These are phyloP conservation scores for Porites cylindrica DNA, from an alignment of 92 coral and sea anemone species.

Conservation along the genomic window DNA sequence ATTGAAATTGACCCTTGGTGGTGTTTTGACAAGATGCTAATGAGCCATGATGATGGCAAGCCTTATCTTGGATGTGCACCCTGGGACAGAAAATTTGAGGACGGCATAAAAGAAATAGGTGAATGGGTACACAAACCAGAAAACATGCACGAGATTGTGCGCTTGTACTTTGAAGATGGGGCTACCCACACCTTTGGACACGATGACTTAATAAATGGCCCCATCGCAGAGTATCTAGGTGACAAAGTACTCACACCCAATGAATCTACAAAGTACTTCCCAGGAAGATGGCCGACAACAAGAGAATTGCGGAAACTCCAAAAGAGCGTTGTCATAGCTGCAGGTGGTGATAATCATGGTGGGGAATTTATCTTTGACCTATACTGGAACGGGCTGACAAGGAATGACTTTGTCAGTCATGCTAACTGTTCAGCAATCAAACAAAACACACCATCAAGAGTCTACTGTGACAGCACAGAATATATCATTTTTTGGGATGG, in stretches of 20 bases:
- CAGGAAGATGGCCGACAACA: constrained; percentile 83
- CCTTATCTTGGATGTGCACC: constrained; percentile 87
- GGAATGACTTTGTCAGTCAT: constrained; percentile 52
- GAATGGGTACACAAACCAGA: constrained; percentile 77
- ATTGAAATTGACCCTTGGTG: constrained; percentile 94
- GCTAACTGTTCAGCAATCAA: constrained; percentile 68
- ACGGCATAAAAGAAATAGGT: constrained; percentile 89
- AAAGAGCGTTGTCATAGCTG: constrained; percentile 80
- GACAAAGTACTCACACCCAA: constrained; percentile 83
- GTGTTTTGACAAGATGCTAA: constrained; percentile 87
- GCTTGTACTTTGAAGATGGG: constrained; percentile 88
- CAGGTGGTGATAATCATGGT: constrained; percentile 63
- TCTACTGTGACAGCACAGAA: constrained; percentile 89
- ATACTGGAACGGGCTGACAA: constrained; percentile 78
- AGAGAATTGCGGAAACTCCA: constrained; percentile 65
- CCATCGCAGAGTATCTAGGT: constrained; percentile 71
- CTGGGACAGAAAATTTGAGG: constrained; percentile 85
- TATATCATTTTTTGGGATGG: constrained; percentile 91
- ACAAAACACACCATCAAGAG: constrained; percentile 43
- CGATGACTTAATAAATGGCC: constrained; percentile 80
- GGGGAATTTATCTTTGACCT: constrained; percentile 70
- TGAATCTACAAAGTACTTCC: constrained; percentile 65
- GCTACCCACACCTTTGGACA: constrained; percentile 79
- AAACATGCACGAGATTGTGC: constrained; percentile 74
- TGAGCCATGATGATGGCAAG: constrained; percentile 84